A percentile compares a stretch with the other conserved stretches of the same genome.
phyloP scores from a whole-genome alignment of 2,113 vertebrate species.

The Megaceryle torquata region DNA sequence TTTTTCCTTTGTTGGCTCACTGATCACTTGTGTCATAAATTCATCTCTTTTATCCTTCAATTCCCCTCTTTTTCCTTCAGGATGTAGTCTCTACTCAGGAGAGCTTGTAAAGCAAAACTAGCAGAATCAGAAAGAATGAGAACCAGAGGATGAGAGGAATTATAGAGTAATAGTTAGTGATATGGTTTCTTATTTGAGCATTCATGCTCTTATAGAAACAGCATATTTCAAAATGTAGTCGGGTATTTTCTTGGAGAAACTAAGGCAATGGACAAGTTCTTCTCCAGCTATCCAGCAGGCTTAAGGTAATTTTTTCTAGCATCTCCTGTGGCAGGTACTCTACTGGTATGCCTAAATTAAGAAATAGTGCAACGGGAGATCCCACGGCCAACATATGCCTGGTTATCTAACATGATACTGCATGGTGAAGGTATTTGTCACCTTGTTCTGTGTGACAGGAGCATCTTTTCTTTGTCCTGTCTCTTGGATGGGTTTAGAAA shows the following conservation, averaged over 20 bases:
- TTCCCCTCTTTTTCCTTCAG: background rate
- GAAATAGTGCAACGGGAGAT: background rate
- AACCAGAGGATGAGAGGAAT: background rate
- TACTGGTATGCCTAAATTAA: background rate
- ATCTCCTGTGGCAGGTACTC: background rate
- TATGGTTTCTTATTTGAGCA: background rate
- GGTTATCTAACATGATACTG: background rate
- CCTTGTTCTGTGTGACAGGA: background rate
- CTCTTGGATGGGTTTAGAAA: background rate
- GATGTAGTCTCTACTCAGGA: background rate
- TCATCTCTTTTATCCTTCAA: background rate
- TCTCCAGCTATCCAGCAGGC: background rate
- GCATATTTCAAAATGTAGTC: background rate
- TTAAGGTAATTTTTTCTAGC: background rate
- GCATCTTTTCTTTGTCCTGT: background rate
- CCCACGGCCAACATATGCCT: background rate
- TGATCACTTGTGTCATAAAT: background rate
- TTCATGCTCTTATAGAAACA: background rate
- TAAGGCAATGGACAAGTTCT: background rate
- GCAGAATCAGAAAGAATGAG: background rate
- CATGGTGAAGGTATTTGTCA: background rate
- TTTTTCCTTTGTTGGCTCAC: background rate
- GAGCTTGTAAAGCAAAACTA: background rate
- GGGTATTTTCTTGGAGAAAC: background rate
- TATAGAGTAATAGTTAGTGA: background rate